Evolutionary conservation across 2,888 invertebrate genomes (phyloP).

Genomic region (Villa cingulata): DNA sequence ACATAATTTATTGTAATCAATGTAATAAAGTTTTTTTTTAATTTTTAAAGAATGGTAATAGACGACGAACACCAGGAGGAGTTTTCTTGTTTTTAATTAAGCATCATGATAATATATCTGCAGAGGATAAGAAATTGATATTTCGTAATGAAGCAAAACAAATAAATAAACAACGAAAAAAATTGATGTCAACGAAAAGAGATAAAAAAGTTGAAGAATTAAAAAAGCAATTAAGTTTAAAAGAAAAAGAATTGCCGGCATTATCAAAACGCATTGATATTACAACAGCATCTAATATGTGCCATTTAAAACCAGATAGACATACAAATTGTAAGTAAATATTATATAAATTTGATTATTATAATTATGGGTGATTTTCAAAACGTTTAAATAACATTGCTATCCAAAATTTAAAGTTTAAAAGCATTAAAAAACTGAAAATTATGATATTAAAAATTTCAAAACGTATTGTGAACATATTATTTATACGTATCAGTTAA

Average conservation of each 20-base stretch:
- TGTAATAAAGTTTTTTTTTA: neutral
- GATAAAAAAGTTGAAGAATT: conserved; percentile 53
- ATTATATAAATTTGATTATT: neutral
- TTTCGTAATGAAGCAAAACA: conserved; percentile 52
- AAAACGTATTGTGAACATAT: no score
- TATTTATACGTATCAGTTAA: no score
- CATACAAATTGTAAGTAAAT: conserved; percentile 20
- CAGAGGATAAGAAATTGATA: conserved; percentile 51
- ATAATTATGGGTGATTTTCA: neutral
- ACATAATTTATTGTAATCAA: neutral
- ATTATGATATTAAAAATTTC: no score
- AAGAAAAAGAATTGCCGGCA: conserved; percentile 28
- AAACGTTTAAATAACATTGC: no score
- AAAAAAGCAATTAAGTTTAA: conserved; percentile 43
- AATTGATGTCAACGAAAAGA: conserved; percentile 41
- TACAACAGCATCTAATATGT: conserved; percentile 18
- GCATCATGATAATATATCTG: conserved; percentile 50
- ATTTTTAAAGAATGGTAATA: conserved; percentile 45
- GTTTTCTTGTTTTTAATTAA: conserved; percentile 72
- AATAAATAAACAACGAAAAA: conserved; percentile 41
- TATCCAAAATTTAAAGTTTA: no score
- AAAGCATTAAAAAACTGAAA: no score
- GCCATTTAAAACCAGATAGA: conserved; percentile 22
- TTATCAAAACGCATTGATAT: conserved; percentile 26
- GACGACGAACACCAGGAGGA: conserved; percentile 77